Base-by-base conservation (phyloP, 2,888 invertebrate genomes). In the Sussaba pulchella region DNA sequence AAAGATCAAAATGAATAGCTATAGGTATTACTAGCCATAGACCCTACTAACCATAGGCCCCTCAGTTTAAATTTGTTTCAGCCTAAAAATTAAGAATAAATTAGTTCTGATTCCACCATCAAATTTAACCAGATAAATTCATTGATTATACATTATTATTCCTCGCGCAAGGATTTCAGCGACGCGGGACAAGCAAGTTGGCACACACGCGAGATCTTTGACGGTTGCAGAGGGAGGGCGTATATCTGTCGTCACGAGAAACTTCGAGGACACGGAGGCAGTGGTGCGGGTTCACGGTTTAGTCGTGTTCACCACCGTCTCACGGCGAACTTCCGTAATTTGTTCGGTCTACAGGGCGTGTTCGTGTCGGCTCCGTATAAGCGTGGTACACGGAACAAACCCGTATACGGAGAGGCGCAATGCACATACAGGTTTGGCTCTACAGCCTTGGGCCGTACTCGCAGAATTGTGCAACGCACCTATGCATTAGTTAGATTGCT, bases 251-350 rank as follows among this genome's bases (percentile, higher is more conserved):
- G 78, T 69, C 78, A 78, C 59, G 45, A 43, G 57, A 78, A 78
- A 81, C 50, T 73, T 67, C 47, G 67, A 41, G 47, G 59, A 45
- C 47, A 52, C 63, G 70, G 69, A 52, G 72, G 50, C 14, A 26
- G 26, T n/a, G 63, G 72, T 71, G 70, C 54, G 54, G 61, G 57
- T 73, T 64, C 57, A 54, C 70, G 72, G 72, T 61, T 36, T 61
- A 67, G 54, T 83, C 82, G 77, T 81, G 73, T 80, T 81, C 75
- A 84, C 82, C 83, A 82, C 74, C 67, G 59, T 66, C 78, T 79
- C 61, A 78, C 82, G 74, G 67, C 69, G 57, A 87, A 87, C 87
- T 88, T 88, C 74, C 79, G 86, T 87, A 86, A 87, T 88, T 87
- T 84, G 85, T 84, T 85, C 82, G 82, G 85, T 85, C 81, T 85